A percentile compares a stretch with the other conserved stretches of the same genome.
Conservation (phyloP, 1,140 invertebrate genomes). For the Thalassaphorura encarpata region DNA sequence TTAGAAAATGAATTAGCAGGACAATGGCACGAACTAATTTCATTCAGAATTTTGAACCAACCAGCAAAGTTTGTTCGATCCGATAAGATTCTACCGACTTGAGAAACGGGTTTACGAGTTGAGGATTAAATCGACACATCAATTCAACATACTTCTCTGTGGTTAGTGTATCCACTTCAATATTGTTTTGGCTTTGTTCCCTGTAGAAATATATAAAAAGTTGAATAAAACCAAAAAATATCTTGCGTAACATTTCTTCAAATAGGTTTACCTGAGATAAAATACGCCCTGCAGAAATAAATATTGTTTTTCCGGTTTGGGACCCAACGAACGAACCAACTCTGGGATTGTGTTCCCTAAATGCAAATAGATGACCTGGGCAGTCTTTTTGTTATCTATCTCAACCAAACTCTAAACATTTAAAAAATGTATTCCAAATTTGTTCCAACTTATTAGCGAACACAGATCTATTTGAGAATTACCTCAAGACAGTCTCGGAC, state of each 20-base stretch:
- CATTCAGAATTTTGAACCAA: too few relatives aligned
- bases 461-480: not conserved
- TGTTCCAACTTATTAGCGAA: not conserved
- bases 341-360: conserved; percentile 30
- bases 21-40: not conserved
- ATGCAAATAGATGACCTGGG: conserved; percentile 34
- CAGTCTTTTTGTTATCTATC: conserved; percentile 40
- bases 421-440: conserved; percentile 6
- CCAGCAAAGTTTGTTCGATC: conserved; percentile 40
- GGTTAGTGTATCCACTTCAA: conserved; percentile 43
- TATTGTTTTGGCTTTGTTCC: conserved; percentile 32
- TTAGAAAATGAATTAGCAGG: not conserved
- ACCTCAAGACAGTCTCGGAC: conserved; percentile 20
- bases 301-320: conserved; percentile 45
- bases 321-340: conserved; percentile 37
- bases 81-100: conserved; percentile 41
- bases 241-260: too few relatives aligned
- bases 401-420: conserved; percentile 39
- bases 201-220: conserved; percentile 20
- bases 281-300: conserved; percentile 52
- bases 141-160: conserved; percentile 55
- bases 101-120: conserved; percentile 41
- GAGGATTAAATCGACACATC: conserved; percentile 52
- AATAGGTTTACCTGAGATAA: conserved; percentile 40
- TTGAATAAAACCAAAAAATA: not conserved